Evolutionary conservation across 2,797 vertebrate species (phyloP).

Genomic region (Pangasius djambal): DNA sequence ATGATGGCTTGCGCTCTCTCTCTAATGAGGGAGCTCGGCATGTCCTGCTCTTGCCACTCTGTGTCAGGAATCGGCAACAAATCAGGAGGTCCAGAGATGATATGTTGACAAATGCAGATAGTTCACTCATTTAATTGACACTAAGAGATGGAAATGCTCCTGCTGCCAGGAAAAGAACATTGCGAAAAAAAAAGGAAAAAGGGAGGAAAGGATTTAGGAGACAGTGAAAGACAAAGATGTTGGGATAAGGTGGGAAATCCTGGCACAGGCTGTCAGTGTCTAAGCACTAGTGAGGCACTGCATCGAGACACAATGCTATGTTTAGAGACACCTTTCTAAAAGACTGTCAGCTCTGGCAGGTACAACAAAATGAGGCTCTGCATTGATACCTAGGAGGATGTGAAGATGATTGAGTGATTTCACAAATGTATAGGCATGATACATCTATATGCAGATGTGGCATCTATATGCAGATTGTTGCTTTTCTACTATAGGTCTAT

Average conservation of each 20-base stretch:
- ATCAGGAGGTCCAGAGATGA: slow-evolving; percentile 89
- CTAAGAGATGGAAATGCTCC: slow-evolving; percentile 88
- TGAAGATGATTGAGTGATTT: neutral
- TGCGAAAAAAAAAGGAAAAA: slow-evolving; percentile 54
- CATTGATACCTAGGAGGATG: neutral
- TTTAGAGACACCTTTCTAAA: neutral
- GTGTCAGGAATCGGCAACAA: slow-evolving; percentile 92
- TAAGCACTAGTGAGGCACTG: neutral
- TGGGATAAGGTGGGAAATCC: slow-evolving; percentile 69
- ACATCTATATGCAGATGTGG: neutral
- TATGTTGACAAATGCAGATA: slow-evolving; percentile 99
- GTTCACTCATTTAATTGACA: slow-evolving; percentile 99
- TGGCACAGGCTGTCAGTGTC: slow-evolving; percentile 67
- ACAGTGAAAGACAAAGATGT: slow-evolving; percentile 61
- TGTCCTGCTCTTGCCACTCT: slow-evolving; percentile 77
- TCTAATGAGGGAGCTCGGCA: slow-evolving; percentile 96
- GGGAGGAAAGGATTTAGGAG: slow-evolving; percentile 23
- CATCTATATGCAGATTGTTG: neutral
- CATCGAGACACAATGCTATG: neutral
- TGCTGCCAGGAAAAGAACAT: slow-evolving; percentile 71
- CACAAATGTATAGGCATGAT: neutral
- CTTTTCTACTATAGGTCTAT: neutral
- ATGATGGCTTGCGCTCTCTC: slow-evolving; percentile 79
- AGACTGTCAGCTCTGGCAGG: neutral
- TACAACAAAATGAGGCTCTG: neutral